Base-by-base conservation (phyloP, 1,140 invertebrate genomes). In the Steinernema khuongi region DNA sequence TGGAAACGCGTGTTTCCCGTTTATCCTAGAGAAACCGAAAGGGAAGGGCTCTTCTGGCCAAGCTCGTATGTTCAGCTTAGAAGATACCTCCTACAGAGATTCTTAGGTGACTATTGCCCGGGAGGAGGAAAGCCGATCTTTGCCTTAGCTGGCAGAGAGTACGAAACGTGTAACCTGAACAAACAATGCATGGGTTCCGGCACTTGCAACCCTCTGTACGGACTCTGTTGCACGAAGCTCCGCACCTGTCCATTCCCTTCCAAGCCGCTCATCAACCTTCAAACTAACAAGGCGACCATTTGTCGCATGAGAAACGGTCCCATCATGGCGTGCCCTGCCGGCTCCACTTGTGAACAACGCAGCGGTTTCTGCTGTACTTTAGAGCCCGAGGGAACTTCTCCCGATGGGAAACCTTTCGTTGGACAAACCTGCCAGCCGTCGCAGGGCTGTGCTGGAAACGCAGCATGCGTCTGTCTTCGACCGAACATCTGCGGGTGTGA, bases 331-430 rank as follows among this genome's bases (percentile, higher is more conserved):
- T 82, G 81, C 36, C 81, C 81, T 4, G 29, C 31, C 17, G 32
- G 44, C 26, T 77, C 74, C 2, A 71, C 77, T 18, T 82, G 81
- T 67, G 75, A 81, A 33, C 26, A 41, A 22, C 50, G 68, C 11
- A 81, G 76, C 31, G 81, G 81, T 14, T 82, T 82, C 73, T 82
- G 81, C 70, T 82, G 81, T 71, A 68, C 71, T 7, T 19, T 50
- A 1, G 70, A 71, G 31, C 33, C 22, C 2, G 70, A 41, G 77
- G 22, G 14, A 2, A 32, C 73, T 19, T 41, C 71, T 30, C 41
- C 50, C 50, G 68, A 43, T 18, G 74, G 32, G 14, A 36, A 70
- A 29, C 74, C 77, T 1, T 77, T 41, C 67, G 43, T 69, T 31
- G 77, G 77, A n/a, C 32, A 72, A 33, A 18, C 30, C 14, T 78